A percentile compares a stretch with the other conserved stretches of the same genome.
These are phyloP conservation scores for Xiphorhynchus erythropygius DNA, from an alignment of 2,797 vertebrate genomes.

Conservation along the genomic window DNA sequence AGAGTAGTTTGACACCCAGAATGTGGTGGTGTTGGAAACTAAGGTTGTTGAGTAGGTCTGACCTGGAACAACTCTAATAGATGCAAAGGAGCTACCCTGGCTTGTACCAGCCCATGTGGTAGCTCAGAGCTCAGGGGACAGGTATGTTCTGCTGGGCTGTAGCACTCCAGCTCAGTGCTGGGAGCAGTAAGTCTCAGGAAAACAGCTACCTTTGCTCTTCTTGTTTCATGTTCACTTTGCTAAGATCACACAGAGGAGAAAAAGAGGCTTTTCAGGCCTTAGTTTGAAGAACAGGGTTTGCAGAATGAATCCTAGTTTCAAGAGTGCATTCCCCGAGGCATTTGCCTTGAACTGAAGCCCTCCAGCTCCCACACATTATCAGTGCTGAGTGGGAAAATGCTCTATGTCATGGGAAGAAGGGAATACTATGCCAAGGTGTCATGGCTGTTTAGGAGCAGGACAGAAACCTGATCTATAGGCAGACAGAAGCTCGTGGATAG, in stretches of 20 bases:
- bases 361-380: neutral
- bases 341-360: neutral
- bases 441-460: neutral
- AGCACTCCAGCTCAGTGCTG: neutral
- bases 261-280: neutral
- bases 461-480: neutral
- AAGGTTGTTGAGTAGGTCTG: neutral
- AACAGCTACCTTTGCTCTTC: neutral
- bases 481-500: neutral
- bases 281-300: neutral
- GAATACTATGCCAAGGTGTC: neutral
- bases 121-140: neutral
- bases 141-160: neutral
- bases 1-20: neutral
- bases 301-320: neutral
- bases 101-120: fast-evolving
- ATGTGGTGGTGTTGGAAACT: neutral
- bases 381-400: neutral
- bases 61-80: neutral
- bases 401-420: neutral
- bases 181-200: neutral
- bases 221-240: neutral
- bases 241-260: neutral
- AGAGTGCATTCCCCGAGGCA: neutral
- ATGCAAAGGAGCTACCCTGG: neutral